Conservation (phyloP, 2,888 invertebrate species). For the Zele albiditarsus region DNA sequence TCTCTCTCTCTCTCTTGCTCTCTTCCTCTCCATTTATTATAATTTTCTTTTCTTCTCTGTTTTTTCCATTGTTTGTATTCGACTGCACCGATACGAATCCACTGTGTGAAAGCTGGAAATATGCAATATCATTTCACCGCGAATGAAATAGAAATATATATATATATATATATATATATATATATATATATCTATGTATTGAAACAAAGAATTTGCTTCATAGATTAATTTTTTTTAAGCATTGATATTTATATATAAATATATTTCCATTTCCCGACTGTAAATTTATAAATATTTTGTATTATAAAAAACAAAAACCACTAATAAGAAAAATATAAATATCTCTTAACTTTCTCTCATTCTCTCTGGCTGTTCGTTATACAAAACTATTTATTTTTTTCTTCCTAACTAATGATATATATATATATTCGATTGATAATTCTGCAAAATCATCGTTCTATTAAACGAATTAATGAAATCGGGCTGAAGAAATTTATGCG, state of each 20-base stretch:
- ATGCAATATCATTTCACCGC: not conserved
- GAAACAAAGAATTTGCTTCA: not conserved
- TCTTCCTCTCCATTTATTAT: slow-evolving; percentile 15
- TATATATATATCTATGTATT: not conserved
- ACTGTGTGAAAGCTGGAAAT: slow-evolving; percentile 18
- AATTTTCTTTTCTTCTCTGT: slow-evolving; percentile 1
- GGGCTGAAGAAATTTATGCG: not conserved
- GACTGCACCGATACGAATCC: slow-evolving; percentile 37
- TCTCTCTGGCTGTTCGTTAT: not conserved
- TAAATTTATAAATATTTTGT: slow-evolving; percentile 19
- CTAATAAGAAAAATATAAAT: not conserved
- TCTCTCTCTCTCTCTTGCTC: too few relatives aligned
- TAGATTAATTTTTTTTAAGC: not conserved
- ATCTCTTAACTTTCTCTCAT: not conserved
- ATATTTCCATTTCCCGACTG: not conserved
- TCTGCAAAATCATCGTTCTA: not conserved
- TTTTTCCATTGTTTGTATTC: not conserved
- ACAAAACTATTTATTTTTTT: not conserved
- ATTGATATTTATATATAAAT: not conserved
- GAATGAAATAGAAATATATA: not conserved
- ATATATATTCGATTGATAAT: not conserved
- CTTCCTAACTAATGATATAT: not conserved
- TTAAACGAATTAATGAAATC: not conserved
- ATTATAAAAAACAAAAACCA: not conserved
- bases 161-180: not conserved